A percentile compares a stretch with the other conserved stretches of the same genome.
Evolutionary conservation across 2,113 vertebrate genomes (phyloP).

Genomic region (Podarcis cretensis): DNA sequence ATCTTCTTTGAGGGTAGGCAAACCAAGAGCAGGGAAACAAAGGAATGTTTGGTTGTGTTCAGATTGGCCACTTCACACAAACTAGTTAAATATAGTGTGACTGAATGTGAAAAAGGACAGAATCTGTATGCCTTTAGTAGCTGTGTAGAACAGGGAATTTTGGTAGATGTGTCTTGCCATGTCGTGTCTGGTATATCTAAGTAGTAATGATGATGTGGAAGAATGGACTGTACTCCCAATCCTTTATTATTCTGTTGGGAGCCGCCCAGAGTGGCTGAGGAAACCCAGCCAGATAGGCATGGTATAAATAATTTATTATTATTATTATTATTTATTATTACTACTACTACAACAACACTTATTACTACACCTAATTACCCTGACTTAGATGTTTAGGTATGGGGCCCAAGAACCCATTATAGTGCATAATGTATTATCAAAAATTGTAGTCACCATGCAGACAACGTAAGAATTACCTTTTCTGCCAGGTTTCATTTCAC

Average conservation of each 20-base stretch:
- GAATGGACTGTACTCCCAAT: not conserved
- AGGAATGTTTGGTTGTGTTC: not conserved
- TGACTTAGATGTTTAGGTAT: not conserved
- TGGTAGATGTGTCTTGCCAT: not conserved
- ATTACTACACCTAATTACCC: not conserved
- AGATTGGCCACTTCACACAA: not conserved
- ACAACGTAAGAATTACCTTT: constrained; percentile 68
- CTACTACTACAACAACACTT: too few species aligned
- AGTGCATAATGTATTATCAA: not conserved
- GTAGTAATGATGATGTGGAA: not conserved
- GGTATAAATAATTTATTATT: too few species aligned
- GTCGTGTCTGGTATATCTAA: not conserved
- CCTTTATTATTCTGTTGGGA: too few species aligned
- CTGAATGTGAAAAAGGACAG: not conserved
- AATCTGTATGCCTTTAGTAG: not conserved
- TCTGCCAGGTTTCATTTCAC: too few species aligned
- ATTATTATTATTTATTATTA: too few species aligned
- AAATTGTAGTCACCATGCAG: not conserved
- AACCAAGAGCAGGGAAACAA: not conserved
- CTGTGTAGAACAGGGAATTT: not conserved
- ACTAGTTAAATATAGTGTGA: not conserved
- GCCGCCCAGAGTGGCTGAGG: too few species aligned
- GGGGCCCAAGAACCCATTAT: not conserved
- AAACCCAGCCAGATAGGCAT: too few species aligned
- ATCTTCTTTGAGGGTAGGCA: not conserved